These are phyloP conservation scores for Peromyscus maniculatus DNA, from an alignment of 2,113 vertebrate species.

Conservation along the genomic window DNA sequence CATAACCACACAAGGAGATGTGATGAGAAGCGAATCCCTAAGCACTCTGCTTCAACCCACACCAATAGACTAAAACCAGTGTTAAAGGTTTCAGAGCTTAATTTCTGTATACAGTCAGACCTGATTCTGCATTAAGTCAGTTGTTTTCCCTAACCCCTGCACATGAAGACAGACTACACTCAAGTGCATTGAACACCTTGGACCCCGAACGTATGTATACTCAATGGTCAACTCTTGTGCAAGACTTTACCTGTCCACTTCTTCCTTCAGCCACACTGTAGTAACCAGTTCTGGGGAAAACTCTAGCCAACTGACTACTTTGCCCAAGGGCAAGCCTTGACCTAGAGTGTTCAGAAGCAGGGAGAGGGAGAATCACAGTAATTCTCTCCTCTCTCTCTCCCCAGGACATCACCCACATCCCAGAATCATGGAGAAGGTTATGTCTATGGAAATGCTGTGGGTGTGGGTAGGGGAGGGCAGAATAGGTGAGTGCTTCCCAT, in stretches of 20 bases:
- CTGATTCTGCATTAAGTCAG: not conserved
- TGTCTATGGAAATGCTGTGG: not conserved
- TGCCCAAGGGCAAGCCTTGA: not conserved
- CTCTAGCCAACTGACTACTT: not conserved
- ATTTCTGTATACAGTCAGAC: not conserved
- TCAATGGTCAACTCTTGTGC: no score
- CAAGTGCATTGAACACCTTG: not conserved
- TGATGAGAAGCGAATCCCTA: not conserved
- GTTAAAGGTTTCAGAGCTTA: not conserved
- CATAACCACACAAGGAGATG: not conserved
- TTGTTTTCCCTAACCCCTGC: not conserved
- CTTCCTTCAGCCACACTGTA: not conserved
- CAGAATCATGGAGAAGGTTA: not conserved
- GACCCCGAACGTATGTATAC: no score
- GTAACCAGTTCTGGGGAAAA: not conserved
- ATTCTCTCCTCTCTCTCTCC: not conserved
- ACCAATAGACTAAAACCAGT: not conserved
- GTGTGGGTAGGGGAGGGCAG: no score
- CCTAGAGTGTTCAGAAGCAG: not conserved
- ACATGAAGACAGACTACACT: not conserved
- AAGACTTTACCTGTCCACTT: not conserved
- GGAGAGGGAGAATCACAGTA: not conserved
- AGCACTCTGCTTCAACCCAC: not conserved
- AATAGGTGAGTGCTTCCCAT: not conserved
- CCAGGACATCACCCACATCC: not conserved